A percentile compares a stretch with the other conserved stretches of the same genome.
Evolutionary conservation across 2,113 vertebrate genomes (phyloP).

Genomic region (Pelmatolapia mariae): DNA sequence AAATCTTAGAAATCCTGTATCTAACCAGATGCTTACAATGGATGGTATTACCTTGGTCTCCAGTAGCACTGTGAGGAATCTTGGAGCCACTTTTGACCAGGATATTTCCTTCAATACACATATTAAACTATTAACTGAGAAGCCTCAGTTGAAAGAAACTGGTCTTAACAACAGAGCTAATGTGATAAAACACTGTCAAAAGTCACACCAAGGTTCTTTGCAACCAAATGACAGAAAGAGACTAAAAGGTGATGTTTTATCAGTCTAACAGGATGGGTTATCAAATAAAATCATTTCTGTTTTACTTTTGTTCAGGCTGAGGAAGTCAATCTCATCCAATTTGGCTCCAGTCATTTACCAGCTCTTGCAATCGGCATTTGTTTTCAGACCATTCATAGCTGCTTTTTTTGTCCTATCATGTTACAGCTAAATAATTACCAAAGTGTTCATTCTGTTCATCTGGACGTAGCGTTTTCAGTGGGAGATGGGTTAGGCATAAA

Average conservation of each 20-base stretch:
- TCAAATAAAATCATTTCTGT: not conserved
- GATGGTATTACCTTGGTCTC: not conserved
- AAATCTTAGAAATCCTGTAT: not conserved
- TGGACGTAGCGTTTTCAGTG: not conserved
- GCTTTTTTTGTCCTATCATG: not conserved
- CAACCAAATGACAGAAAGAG: not conserved
- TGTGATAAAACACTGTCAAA: not conserved
- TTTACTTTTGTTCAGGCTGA: not conserved
- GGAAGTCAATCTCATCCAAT: not conserved
- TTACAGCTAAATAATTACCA: not conserved
- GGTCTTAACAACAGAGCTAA: not conserved
- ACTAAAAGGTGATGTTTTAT: not conserved
- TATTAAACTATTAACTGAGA: not conserved
- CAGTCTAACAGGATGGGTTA: not conserved
- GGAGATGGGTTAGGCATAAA: not conserved
- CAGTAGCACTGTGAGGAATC: not conserved
- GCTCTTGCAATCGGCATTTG: not conserved
- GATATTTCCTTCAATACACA: not conserved
- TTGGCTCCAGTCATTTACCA: not conserved
- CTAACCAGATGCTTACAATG: not conserved
- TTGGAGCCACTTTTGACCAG: not conserved
- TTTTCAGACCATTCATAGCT: not conserved
- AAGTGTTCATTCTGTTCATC: not conserved
- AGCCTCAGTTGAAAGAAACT: not conserved
- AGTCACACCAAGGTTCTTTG: not conserved